Conservation (phyloP, 2,888 invertebrate genomes). For the Hirudinaria manillensis region DNA sequence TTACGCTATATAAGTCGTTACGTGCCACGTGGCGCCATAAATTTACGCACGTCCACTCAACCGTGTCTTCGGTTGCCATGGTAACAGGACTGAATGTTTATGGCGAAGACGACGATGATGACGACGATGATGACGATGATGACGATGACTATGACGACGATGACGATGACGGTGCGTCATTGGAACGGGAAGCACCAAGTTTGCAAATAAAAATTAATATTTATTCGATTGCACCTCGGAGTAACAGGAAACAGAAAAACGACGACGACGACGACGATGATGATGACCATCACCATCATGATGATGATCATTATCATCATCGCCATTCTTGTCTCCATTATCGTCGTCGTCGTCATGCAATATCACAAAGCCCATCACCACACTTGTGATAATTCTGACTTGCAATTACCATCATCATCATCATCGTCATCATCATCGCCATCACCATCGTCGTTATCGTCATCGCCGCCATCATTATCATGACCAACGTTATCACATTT, state of each 20-base stretch:
- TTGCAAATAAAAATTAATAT: too few species aligned
- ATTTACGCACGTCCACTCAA: too few species aligned
- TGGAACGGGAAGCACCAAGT: too few species aligned
- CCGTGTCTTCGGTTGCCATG: too few species aligned
- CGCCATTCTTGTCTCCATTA: background rate
- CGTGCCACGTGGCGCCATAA: too few species aligned
- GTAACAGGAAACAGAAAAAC: too few species aligned
- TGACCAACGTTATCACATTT: background rate
- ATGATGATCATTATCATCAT: background rate
- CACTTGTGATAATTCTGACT: background rate
- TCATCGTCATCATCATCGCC: background rate
- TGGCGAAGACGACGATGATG: slow-evolving; percentile 2
- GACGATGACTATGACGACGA: slow-evolving; percentile 16
- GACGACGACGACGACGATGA: too few species aligned
- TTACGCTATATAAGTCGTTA: too few species aligned
- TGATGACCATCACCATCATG: too few species aligned
- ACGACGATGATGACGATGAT: background rate
- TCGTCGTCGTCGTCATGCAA: background rate
- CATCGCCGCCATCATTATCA: slow-evolving; percentile 9
- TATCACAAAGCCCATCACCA: slow-evolving; percentile 3
- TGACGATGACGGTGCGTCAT: background rate
- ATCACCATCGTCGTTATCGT: slow-evolving; percentile 4
- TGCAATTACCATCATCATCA: slow-evolving; percentile 1
- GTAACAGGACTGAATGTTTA: background rate
- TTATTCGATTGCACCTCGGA: too few species aligned